phyloP scores from a whole-genome alignment of 64 coral and sea anemone species.

The Stichodactyla mertensii region DNA sequence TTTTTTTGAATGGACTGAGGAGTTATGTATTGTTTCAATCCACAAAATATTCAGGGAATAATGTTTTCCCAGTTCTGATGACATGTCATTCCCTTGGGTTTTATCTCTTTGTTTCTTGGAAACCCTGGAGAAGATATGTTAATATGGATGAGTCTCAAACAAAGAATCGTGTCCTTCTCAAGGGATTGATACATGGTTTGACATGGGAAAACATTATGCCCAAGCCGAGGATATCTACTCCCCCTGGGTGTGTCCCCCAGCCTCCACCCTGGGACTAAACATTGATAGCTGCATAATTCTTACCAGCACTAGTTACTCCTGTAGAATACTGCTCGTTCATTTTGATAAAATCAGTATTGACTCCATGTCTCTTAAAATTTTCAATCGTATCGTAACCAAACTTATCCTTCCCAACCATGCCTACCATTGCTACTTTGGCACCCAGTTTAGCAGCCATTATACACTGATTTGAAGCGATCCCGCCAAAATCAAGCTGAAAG shows the following conservation, averaged over 20 bases:
- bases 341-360: slow-evolving; percentile 71
- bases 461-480: slow-evolving; percentile 86
- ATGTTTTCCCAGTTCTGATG: no score
- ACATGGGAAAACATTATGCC: no score
- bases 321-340: slow-evolving; percentile 57
- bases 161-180: no score
- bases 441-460: slow-evolving; percentile 90
- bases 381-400: slow-evolving; percentile 78
- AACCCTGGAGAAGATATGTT: no score
- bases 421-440: slow-evolving; percentile 66
- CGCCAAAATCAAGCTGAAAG: slow-evolving; percentile 83
- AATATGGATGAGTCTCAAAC: no score
- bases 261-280: no score
- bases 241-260: no score
- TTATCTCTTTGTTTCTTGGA: no score
- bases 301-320: slow-evolving; percentile 87
- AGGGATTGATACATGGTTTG: no score
- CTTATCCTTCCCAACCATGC: slow-evolving; percentile 72
- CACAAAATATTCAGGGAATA: neutral
- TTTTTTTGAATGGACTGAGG: neutral
- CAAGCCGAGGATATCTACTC: no score
- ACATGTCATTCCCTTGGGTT: no score
- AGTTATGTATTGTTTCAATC: neutral
- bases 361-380: slow-evolving; percentile 71
- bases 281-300: neutral